These are phyloP conservation scores for Pagrus major DNA, from an alignment of 2,113 vertebrate species.

Conservation along the genomic window DNA sequence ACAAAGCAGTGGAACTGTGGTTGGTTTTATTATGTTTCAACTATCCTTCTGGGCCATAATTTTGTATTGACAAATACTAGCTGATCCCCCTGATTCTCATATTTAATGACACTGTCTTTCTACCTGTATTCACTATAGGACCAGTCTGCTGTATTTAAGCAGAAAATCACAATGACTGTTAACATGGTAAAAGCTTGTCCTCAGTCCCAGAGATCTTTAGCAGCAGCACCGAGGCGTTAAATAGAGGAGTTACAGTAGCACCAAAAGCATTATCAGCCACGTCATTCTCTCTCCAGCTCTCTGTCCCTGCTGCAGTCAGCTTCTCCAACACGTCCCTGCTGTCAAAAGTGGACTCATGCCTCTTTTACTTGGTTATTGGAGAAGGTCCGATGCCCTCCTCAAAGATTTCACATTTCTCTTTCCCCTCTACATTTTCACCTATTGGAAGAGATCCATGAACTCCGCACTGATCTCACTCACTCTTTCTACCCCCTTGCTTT, in stretches of 20 bases:
- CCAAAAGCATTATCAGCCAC: slow-evolving; percentile 32
- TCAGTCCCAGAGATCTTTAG: slow-evolving; percentile 42
- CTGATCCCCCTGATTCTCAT: neutral
- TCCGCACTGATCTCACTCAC: slow-evolving; percentile 19
- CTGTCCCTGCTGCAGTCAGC: neutral
- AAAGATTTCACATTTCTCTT: slow-evolving; percentile 43
- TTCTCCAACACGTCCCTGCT: neutral
- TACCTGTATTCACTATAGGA: neutral
- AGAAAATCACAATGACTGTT: slow-evolving; percentile 58
- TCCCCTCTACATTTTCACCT: slow-evolving; percentile 42
- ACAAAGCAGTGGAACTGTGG: neutral
- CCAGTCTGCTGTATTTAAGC: neutral
- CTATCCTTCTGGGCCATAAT: neutral
- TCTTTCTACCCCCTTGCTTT: neutral
- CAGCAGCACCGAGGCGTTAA: slow-evolving; percentile 52
- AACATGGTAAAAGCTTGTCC: slow-evolving; percentile 47
- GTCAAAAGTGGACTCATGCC: slow-evolving; percentile 31
- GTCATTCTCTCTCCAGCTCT: slow-evolving; percentile 33
- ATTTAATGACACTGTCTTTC: neutral
- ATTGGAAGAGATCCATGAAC: slow-evolving; percentile 37
- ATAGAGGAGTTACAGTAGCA: slow-evolving; percentile 49
- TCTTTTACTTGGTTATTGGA: slow-evolving; percentile 45
- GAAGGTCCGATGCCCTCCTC: slow-evolving; percentile 32
- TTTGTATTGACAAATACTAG: neutral
- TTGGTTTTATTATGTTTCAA: neutral